These are phyloP conservation scores for Uria lomvia DNA, from an alignment of 2,113 vertebrate species.

Conservation along the genomic window DNA sequence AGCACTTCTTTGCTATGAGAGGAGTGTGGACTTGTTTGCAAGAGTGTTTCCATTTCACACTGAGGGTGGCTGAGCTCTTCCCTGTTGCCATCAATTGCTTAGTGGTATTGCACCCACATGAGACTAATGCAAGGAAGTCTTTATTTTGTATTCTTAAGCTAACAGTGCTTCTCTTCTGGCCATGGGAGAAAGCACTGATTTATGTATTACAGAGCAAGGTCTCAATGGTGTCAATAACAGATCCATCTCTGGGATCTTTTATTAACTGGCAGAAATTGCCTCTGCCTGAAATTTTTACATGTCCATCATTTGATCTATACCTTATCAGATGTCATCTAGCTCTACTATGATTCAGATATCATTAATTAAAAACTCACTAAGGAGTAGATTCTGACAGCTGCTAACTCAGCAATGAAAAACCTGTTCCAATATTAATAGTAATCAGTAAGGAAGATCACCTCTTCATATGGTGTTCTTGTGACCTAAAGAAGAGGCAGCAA, in stretches of 20 bases:
- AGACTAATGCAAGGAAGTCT: background rate
- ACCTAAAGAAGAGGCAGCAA: background rate
- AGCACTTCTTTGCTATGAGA: background rate
- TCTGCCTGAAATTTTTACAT: background rate
- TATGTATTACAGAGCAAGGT: background rate
- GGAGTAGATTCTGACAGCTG: background rate
- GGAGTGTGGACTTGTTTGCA: background rate
- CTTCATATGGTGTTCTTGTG: background rate
- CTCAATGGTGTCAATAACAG: background rate
- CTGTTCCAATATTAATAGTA: background rate
- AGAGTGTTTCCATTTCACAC: background rate
- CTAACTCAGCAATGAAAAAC: background rate
- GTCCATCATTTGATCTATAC: background rate
- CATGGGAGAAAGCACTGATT: background rate
- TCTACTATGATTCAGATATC: background rate
- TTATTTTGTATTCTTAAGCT: background rate
- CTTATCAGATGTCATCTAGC: background rate
- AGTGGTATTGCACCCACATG: background rate
- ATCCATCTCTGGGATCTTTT: background rate
- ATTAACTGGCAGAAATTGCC: background rate
- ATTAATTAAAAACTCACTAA: background rate
- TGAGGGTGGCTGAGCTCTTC: background rate
- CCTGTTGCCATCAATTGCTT: background rate
- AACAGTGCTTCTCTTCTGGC: background rate
- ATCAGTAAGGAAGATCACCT: background rate